Evolutionary conservation across 1,140 invertebrate species (phyloP), one percentile per base, ranked within the genome.

Genomic region (Tetragonula clypearis): DNA sequence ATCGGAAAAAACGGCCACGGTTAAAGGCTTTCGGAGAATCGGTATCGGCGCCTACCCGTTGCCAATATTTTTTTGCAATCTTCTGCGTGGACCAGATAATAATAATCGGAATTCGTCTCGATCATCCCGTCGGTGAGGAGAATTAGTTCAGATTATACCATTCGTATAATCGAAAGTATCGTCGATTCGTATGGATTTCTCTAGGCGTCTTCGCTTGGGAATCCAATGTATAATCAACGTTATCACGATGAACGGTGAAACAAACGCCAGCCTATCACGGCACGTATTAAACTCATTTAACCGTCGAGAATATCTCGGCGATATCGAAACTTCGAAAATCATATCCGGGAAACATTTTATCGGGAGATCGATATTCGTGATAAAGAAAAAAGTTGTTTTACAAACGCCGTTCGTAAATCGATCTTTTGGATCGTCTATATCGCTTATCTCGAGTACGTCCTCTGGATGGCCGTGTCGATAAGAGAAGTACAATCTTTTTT

Each of bases 371-470:
- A 79, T 84, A 79, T 12, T 5, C 14, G 76, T 66, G 82, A 84
- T 84, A 79, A 68, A 30, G 56, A 19, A 79, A 68, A 30, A 66
- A 19, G 21, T 72, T 84, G 66, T 79, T 79, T 53, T 84, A 69
- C 82, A 84, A 79, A 84, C 49, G 72, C 68, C 41, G 19, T 35
- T 56, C 41, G 19, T 35, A 56, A 79, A 79, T 72, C 82, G 62
- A 84, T 84, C 82, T 79, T 79, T n/a, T n/a, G n/a, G 77, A 84
- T 84, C 82, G 56, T 1, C 68, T 62, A 79, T 62, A 79, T 79
- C 56, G 55, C 26, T 79, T 84, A 79, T 84, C 82, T 84, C 68
- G 82, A 84, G 82, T 78, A 84, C 68, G 49, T 84, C 66, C 68
- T 84, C 72, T 84, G 56, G n/a, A 71, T 69, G 56, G 49, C 66